A percentile compares a stretch with the other conserved stretches of the same genome.
These are phyloP conservation scores for Teinopalpus imperialis DNA, from an alignment of 2,888 invertebrate genomes.

Conservation along the genomic window DNA sequence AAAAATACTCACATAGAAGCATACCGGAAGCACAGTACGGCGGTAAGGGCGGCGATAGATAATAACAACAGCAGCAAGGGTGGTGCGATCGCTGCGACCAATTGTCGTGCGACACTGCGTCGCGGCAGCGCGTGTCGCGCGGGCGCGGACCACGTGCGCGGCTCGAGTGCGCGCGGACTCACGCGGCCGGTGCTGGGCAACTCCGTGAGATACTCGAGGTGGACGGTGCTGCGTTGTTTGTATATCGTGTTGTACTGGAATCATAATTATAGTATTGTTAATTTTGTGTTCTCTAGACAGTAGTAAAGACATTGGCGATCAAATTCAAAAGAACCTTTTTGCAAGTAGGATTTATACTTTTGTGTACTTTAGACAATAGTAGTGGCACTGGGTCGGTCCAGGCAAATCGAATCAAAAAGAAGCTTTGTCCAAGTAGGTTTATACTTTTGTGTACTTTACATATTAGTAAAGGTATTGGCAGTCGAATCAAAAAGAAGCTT, in stretches of 20 bases:
- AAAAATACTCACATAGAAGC: constrained; percentile 90
- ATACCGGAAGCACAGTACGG: constrained; percentile 88
- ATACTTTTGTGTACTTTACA: too few species aligned
- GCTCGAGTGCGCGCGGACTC: too few species aligned
- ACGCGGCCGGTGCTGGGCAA: constrained; percentile 44
- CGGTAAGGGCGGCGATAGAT: constrained; percentile 85
- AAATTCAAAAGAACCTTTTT: too few species aligned
- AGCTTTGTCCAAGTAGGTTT: too few species aligned
- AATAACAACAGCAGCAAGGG: constrained; percentile 86
- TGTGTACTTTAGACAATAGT: neutral
- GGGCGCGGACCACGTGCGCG: constrained; percentile 83
- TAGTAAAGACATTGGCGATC: neutral
- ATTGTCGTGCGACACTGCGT: constrained; percentile 86
- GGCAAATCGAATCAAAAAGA: too few species aligned
- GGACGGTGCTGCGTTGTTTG: constrained; percentile 55
- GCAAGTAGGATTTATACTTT: too few species aligned
- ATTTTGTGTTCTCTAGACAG: neutral
- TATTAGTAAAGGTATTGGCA: too few species aligned
- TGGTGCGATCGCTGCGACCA: constrained; percentile 86
- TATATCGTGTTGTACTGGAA: constrained; percentile 71
- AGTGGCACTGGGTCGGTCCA: neutral
- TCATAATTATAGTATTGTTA: too few species aligned
- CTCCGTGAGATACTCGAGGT: constrained; percentile 59
- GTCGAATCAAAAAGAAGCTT: too few species aligned
- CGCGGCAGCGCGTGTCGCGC: constrained; percentile 83